phyloP scores from a whole-genome alignment of 2,113 vertebrate species.

The Scopus umbretta region DNA sequence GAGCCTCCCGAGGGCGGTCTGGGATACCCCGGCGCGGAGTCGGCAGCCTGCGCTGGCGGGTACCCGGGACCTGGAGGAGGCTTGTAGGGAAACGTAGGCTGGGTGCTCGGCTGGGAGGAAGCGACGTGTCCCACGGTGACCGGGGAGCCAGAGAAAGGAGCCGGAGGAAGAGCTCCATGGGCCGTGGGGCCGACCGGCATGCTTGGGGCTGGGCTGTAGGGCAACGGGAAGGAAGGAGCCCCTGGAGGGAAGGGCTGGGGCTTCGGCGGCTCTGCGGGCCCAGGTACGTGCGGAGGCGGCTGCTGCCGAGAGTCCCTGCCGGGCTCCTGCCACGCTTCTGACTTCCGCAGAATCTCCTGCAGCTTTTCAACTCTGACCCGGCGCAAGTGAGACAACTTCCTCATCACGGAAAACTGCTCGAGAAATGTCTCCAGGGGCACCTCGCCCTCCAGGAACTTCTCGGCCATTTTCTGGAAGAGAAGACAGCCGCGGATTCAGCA shows the following conservation, averaged over 20 bases:
- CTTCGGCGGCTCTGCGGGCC: not conserved
- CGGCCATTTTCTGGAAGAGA: constrained; percentile 79
- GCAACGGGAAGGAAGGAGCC: constrained; percentile 61
- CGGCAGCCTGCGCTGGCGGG: not conserved
- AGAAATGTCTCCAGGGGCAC: constrained; percentile 85
- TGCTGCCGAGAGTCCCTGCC: not conserved
- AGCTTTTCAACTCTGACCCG: constrained; percentile 89
- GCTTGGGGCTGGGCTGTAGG: constrained; percentile 61
- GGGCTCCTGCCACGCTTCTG: not conserved
- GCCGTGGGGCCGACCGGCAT: constrained; percentile 29
- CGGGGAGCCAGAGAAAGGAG: constrained; percentile 38
- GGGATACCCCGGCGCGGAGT: not conserved
- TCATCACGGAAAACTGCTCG: constrained; percentile 79
- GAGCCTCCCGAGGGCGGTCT: not conserved
- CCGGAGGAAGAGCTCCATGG: constrained; percentile 25
- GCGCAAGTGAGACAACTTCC: constrained; percentile 83
- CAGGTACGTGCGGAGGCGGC: not conserved
- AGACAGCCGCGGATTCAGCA: fast-evolving
- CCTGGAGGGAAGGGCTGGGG: not conserved
- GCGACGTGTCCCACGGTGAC: not conserved
- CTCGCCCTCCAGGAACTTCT: constrained; percentile 87
- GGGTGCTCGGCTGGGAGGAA: constrained; percentile 27
- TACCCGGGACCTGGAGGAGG: constrained; percentile 1
- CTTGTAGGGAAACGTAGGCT: constrained; percentile 14
- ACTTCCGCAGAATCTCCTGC: constrained; percentile 81